Evolutionary conservation across 2,113 vertebrate genomes (phyloP).

Genomic region (Urocynchramus pylzowi): DNA sequence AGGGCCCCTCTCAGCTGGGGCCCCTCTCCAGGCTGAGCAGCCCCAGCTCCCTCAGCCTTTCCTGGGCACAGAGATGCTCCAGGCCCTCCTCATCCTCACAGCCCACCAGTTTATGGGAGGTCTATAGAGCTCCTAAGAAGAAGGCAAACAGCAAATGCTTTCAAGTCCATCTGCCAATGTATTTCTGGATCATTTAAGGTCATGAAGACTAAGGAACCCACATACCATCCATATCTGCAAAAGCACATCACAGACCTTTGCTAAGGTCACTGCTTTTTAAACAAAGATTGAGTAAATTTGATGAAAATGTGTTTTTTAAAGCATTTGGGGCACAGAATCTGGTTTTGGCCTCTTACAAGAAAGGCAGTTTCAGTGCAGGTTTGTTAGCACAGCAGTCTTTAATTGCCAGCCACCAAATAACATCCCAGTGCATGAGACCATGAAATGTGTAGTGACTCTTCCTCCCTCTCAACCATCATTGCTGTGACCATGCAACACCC

Average conservation of each 20-base stretch:
- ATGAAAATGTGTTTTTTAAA: not conserved
- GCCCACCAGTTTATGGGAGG: not conserved
- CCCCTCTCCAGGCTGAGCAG: not conserved
- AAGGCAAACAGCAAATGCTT: not conserved
- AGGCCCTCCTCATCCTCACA: not conserved
- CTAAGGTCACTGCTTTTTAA: not conserved
- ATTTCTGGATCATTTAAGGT: not conserved
- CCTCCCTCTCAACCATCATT: accelerated
- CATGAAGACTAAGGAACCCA: not conserved
- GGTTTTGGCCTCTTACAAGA: not conserved
- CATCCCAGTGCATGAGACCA: not conserved
- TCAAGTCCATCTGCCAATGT: not conserved
- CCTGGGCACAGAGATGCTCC: not conserved
- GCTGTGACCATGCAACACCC: not conserved
- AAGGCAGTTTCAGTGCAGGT: not conserved
- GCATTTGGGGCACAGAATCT: not conserved
- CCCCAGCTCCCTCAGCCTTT: not conserved
- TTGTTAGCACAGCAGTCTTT: not conserved
- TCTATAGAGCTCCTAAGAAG: not conserved
- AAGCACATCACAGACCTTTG: not conserved
- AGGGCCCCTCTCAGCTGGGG: not conserved
- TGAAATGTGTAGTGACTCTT: not conserved
- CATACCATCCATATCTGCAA: not conserved
- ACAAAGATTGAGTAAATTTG: not conserved
- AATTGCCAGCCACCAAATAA: not conserved